Evolutionary conservation across 2,888 invertebrate genomes (phyloP).

Genomic region (Hipparchia sbordonii): DNA sequence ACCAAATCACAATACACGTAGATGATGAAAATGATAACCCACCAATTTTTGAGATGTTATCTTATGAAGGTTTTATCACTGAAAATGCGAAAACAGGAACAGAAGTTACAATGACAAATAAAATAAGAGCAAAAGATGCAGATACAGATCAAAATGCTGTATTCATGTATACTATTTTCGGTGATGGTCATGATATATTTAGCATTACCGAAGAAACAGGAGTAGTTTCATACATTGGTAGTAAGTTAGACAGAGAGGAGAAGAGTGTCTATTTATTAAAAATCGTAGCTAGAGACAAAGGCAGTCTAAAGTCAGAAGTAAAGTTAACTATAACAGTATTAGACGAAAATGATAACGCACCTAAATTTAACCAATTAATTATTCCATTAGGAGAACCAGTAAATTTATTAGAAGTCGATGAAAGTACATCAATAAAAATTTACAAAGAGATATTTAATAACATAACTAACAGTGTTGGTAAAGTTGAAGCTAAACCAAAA

Average conservation of each 20-base stretch:
- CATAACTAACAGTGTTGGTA: slow-evolving; percentile 54
- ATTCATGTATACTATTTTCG: slow-evolving; percentile 87
- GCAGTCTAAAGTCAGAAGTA: slow-evolving; percentile 89
- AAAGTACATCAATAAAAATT: slow-evolving; percentile 74
- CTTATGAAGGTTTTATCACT: slow-evolving; percentile 89
- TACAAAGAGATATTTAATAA: slow-evolving; percentile 70
- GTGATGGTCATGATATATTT: slow-evolving; percentile 90
- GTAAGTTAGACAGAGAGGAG: slow-evolving; percentile 88
- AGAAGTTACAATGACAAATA: slow-evolving; percentile 86
- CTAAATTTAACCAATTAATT: slow-evolving; percentile 87
- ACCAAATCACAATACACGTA: slow-evolving; percentile 90
- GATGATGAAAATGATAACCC: slow-evolving; percentile 95
- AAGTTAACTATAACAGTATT: slow-evolving; percentile 87
- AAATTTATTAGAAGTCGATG: slow-evolving; percentile 85
- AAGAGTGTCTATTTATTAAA: slow-evolving; percentile 86
- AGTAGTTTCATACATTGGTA: slow-evolving; percentile 82
- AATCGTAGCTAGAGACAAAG: slow-evolving; percentile 89
- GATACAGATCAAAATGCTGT: slow-evolving; percentile 87
- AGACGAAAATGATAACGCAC: slow-evolving; percentile 92
- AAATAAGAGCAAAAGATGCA: slow-evolving; percentile 87
- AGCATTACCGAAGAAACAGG: slow-evolving; percentile 85
- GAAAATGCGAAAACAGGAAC: slow-evolving; percentile 90
- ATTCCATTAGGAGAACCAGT: slow-evolving; percentile 87
- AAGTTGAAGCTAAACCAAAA: slow-evolving; percentile 64
- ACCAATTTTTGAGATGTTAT: slow-evolving; percentile 87